Base-by-base conservation (phyloP, 1,140 invertebrate species). In the Cherax destructor region DNA sequence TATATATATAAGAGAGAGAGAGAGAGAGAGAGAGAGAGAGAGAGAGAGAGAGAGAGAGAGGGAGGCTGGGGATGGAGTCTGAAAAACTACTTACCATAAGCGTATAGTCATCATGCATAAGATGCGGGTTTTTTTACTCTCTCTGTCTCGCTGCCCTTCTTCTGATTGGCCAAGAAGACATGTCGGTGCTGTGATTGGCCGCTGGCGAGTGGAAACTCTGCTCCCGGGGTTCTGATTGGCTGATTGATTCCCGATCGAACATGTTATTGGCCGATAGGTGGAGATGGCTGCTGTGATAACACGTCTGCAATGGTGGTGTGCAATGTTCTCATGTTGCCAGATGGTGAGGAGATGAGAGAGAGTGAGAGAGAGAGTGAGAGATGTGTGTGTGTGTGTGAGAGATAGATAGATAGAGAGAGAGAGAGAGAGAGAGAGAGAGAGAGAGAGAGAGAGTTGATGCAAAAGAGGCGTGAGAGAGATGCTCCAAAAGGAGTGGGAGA, bases 241-340 rank as follows among this genome's bases (percentile, higher is more conserved):
- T 91, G 89, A 91, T 91, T 91, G 89, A 91, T 91, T 91, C 89
- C 81, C 89, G 83, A 91, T 91, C 89, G 89, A 91, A 91, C 89
- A 49, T 65, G 89, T 84, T 91, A 91, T 91, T 91, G 89, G 89
- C 77, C 61, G 89, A 91, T 91, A 91, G 89, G 83, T 80, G 30
- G 81, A 84, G 89, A 91, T 91, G 89, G 83, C 89, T 86, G 41
- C 83, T 47, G 56, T 52, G 89, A 91, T 91, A 91, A 80, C 83
- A 74, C 69, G n/a, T 85, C 24, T 90, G 89, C 89, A 91, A 91
- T 91, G 89, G 89, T 85, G 83, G 52, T 16, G 47, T 65, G 61
- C 61, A 65, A 65, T 6, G 9, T n/a, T 11, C n/a, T n/a, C 0
- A 24, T 6, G 52, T 4, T 86, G 74, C 49, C 69, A 86, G 84